A percentile compares a stretch with the other conserved stretches of the same genome.
phyloP scores from a whole-genome alignment of 2,888 invertebrate species.

The Stomorhina lunata region DNA sequence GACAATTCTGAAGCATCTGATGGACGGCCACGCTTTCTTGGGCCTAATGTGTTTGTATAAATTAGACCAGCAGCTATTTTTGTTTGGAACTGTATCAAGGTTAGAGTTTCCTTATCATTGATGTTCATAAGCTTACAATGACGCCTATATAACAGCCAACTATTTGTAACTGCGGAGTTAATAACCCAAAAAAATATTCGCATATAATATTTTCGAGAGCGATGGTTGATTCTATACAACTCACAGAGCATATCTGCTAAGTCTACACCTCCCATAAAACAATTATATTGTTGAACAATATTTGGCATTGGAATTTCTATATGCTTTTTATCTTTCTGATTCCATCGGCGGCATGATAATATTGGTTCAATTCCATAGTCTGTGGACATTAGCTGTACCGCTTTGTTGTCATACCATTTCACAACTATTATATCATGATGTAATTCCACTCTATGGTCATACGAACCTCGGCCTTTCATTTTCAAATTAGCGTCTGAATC shows the following conservation, averaged over 20 bases:
- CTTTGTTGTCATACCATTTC: conserved; percentile 4
- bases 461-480: conserved; percentile 15
- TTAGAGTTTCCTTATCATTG: not conserved
- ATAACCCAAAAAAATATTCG: too few relatives aligned
- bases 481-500: too few relatives aligned
- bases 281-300: too few relatives aligned
- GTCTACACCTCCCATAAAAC: too few relatives aligned
- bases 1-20: not conserved
- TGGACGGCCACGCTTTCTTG: conserved; percentile 10
- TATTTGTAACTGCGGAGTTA: too few relatives aligned
- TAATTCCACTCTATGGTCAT: conserved; percentile 4
- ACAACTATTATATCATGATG: not conserved
- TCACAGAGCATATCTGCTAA: too few relatives aligned
- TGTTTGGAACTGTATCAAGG: not conserved
- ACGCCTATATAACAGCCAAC: too few relatives aligned
- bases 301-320: not conserved
- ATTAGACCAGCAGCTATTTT: conserved; percentile 12
- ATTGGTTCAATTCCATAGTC: not conserved
- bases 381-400: too few relatives aligned
- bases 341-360: conserved; percentile 2
- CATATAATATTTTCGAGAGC: too few relatives aligned
- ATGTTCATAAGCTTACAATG: not conserved
- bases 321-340: not conserved
- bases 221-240: too few relatives aligned
- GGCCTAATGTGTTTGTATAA: conserved; percentile 10